Conservation (phyloP, 1,140 invertebrate genomes). For the Heterodera carotae region DNA sequence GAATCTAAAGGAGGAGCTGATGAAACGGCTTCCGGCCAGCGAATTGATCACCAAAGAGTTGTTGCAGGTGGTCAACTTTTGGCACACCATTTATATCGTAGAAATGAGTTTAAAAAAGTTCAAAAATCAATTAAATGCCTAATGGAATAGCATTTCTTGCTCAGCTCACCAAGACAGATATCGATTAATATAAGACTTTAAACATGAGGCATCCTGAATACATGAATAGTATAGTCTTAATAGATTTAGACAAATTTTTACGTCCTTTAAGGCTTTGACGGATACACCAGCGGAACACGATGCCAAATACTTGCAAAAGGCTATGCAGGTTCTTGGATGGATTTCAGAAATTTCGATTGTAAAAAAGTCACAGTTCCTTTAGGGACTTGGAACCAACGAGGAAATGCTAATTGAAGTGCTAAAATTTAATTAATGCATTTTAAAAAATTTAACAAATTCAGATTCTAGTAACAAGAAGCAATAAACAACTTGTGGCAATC, state of each 20-base stretch:
- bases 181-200: too few relatives aligned
- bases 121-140: too few relatives aligned
- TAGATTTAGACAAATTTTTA: too few relatives aligned
- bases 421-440: constrained; percentile 3
- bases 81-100: too few relatives aligned
- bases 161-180: too few relatives aligned
- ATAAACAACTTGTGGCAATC: constrained; percentile 67
- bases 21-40: constrained; percentile 15
- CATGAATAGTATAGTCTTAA: too few relatives aligned
- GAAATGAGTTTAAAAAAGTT: too few relatives aligned
- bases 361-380: constrained; percentile 65
- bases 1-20: constrained; percentile 21
- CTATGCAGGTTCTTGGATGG: constrained; percentile 67
- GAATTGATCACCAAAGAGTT: constrained; percentile 69
- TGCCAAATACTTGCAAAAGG: constrained; percentile 78
- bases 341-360: neutral
- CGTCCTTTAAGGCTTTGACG: constrained; percentile 78
- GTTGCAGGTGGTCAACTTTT: neutral
- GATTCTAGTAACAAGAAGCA: constrained; percentile 69
- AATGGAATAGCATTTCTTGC: too few relatives aligned
- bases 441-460: constrained; percentile 8
- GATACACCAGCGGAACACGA: constrained; percentile 83
- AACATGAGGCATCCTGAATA: too few relatives aligned
- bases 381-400: constrained; percentile 70
- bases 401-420: constrained; percentile 67